These are phyloP conservation scores for Rosalia funebris DNA, from an alignment of 2,888 invertebrate species.

Conservation along the genomic window DNA sequence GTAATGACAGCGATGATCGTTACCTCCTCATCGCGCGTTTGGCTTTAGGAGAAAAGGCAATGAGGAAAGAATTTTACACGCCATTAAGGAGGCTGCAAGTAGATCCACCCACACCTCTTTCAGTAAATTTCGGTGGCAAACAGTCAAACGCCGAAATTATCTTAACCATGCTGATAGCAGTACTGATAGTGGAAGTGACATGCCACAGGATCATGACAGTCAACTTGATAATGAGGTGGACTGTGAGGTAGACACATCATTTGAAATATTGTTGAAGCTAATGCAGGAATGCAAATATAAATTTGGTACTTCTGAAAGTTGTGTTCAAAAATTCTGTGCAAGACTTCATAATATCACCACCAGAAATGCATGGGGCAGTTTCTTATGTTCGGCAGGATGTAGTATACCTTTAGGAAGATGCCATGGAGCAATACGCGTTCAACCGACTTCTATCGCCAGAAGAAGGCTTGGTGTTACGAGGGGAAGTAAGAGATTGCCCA, in stretches of 20 bases:
- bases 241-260: too few relatives aligned
- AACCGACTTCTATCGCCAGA: slow-evolving; percentile 33
- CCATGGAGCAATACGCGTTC: slow-evolving; percentile 28
- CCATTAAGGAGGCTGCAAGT: too few relatives aligned
- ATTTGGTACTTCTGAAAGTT: slow-evolving; percentile 18
- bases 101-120: too few relatives aligned
- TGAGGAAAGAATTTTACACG: slow-evolving; percentile 19
- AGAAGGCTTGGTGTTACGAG: slow-evolving; percentile 29
- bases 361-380: slow-evolving; percentile 6
- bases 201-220: not conserved
- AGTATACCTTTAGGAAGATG: slow-evolving; percentile 11
- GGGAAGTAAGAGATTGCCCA: slow-evolving; percentile 28
- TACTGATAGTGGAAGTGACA: slow-evolving; percentile 1
- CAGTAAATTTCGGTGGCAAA: slow-evolving; percentile 5
- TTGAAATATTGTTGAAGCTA: slow-evolving; percentile 17
- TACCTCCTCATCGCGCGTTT: not conserved
- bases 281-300: slow-evolving; percentile 14
- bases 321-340: slow-evolving; percentile 7
- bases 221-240: too few relatives aligned
- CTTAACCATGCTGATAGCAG: slow-evolving; percentile 11
- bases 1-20: not conserved
- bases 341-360: slow-evolving; percentile 14
- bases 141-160: slow-evolving; percentile 7
- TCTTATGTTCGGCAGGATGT: not conserved
- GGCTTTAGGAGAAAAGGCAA: slow-evolving; percentile 21